A percentile compares a stretch with the other conserved stretches of the same genome.
phyloP scores from a whole-genome alignment of 2,797 vertebrate species.

The Fringilla coelebs region DNA sequence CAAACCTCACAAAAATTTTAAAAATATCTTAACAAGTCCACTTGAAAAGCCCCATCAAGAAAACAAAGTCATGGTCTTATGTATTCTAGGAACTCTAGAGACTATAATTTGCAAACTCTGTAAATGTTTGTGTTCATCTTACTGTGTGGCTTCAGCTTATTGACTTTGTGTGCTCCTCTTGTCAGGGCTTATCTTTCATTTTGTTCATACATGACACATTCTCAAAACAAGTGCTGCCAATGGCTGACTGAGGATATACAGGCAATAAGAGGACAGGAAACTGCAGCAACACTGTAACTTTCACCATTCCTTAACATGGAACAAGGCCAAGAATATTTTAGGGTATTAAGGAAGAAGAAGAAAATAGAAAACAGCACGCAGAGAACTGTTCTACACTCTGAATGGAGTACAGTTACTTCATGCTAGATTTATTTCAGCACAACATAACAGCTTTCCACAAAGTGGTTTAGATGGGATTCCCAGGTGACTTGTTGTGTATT shows the following conservation, averaged over 20 bases:
- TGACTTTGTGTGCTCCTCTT: neutral
- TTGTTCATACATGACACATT: neutral
- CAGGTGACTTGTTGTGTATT: conserved; percentile 47
- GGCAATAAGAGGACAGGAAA: neutral
- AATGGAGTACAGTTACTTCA: neutral
- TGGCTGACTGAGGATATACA: neutral
- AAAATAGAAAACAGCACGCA: neutral
- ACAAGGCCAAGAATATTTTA: neutral
- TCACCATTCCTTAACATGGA: neutral
- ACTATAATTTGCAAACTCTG: neutral
- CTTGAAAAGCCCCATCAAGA: neutral
- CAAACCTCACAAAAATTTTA: neutral
- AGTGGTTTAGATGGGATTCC: conserved; percentile 42
- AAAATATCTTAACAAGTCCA: neutral
- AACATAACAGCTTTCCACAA: neutral
- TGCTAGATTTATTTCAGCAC: conserved; percentile 29
- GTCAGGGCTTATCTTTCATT: neutral
- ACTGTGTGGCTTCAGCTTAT: accelerated
- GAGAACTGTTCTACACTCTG: neutral
- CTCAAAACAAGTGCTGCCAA: neutral
- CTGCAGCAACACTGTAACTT: neutral
- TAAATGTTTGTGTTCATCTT: neutral
- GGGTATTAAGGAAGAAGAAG: neutral
- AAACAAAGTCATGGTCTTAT: neutral
- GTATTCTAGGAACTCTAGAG: neutral